Evolutionary conservation across 2,797 vertebrate genomes (phyloP).

Genomic region (Malurus splendens): DNA sequence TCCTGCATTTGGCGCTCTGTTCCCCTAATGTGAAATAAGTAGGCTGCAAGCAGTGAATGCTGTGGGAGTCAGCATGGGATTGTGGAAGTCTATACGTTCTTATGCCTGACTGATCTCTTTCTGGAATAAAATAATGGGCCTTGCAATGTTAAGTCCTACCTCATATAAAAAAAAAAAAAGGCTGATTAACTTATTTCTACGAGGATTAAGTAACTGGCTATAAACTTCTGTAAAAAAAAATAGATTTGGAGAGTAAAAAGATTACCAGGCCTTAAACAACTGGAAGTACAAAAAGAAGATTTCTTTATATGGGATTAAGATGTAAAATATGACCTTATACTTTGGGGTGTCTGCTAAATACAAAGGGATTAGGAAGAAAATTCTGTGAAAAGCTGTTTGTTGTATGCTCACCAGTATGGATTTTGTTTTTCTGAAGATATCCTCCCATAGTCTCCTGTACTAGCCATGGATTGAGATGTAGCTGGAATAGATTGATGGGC

Average conservation of each 20-base stretch:
- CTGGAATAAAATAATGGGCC: neutral
- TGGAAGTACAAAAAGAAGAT: neutral
- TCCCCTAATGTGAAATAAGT: neutral
- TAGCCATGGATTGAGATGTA: neutral
- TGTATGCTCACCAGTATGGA: neutral
- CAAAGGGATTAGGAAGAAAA: neutral
- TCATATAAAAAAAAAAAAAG: neutral
- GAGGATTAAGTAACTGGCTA: neutral
- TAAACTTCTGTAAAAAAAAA: neutral
- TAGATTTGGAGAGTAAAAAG: neutral
- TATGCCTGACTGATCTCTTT: neutral
- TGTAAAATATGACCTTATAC: neutral
- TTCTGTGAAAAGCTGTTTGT: neutral
- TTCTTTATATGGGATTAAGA: constrained; percentile 23
- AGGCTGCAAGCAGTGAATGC: neutral
- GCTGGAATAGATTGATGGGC: neutral
- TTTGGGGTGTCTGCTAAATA: neutral
- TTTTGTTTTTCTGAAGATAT: neutral
- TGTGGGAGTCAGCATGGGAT: neutral
- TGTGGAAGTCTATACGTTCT: neutral
- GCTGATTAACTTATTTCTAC: neutral
- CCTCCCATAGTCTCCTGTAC: neutral
- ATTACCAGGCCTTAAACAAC: neutral
- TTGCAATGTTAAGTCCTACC: neutral
- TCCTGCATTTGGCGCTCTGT: neutral